phyloP scores from a whole-genome alignment of 2,888 invertebrate genomes.

The Lampropteryx suffumata region DNA sequence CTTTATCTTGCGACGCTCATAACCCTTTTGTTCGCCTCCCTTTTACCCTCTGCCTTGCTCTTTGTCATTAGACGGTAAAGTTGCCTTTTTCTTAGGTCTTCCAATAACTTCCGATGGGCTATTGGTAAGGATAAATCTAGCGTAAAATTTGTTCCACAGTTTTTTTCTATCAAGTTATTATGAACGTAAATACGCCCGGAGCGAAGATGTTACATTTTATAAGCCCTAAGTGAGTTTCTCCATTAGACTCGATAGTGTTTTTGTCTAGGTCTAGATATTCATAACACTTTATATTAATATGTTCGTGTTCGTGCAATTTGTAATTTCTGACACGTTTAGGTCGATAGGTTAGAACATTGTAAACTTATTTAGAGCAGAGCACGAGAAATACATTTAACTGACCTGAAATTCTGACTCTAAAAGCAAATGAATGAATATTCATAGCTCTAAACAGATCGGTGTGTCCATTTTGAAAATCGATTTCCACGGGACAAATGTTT shows the following conservation, averaged over 20 bases:
- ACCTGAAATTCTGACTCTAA: background rate
- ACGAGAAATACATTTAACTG: background rate
- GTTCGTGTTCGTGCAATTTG: no score
- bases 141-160: slow-evolving; percentile 33
- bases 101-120: slow-evolving; percentile 36
- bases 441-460: no score
- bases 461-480: background rate
- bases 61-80: slow-evolving; percentile 40
- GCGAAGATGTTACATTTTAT: slow-evolving; percentile 32
- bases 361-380: slow-evolving; percentile 9
- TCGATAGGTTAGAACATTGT: background rate
- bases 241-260: slow-evolving; percentile 31
- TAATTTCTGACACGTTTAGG: no score
- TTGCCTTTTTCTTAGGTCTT: slow-evolving; percentile 35
- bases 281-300: no score
- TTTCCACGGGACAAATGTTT: no score
- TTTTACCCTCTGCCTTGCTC: slow-evolving; percentile 32
- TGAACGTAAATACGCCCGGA: slow-evolving; percentile 30
- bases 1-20: slow-evolving; percentile 25
- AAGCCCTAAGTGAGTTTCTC: slow-evolving; percentile 33
- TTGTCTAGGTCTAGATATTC: slow-evolving; percentile 10
- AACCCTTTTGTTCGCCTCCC: slow-evolving; percentile 25
- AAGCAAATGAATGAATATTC: background rate
- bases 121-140: slow-evolving; percentile 35
- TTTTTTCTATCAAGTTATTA: slow-evolving; percentile 22